phyloP scores from a whole-genome alignment of 2,113 vertebrate genomes.

The Cepphus grylle region DNA sequence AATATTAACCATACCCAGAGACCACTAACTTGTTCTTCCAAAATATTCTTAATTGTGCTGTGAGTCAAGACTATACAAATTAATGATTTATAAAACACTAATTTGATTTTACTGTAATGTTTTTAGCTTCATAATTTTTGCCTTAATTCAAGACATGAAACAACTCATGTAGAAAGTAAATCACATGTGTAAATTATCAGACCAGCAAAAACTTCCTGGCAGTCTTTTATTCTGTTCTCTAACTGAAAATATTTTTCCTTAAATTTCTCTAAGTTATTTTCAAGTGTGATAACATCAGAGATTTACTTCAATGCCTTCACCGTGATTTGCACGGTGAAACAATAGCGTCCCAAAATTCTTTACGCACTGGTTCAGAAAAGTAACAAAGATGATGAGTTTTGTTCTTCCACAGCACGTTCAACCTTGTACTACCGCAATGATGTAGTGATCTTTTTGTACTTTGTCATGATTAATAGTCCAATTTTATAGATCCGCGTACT shows the following conservation, averaged over 20 bases:
- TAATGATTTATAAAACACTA: background rate
- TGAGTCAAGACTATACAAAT: background rate
- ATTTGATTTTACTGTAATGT: background rate
- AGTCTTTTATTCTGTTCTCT: background rate
- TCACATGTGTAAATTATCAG: background rate
- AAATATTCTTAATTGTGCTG: background rate
- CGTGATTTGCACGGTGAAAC: background rate
- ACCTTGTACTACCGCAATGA: background rate
- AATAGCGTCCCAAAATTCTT: background rate
- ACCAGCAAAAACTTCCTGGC: background rate
- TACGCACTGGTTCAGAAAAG: background rate
- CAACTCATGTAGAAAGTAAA: background rate
- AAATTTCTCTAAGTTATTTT: background rate
- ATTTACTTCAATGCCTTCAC: background rate
- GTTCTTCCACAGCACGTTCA: background rate
- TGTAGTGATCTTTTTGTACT: background rate
- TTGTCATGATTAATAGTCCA: constrained; percentile 20
- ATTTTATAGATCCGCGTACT: constrained; percentile 2
- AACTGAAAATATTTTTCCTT: background rate
- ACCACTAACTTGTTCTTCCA: background rate
- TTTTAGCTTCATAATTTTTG: background rate
- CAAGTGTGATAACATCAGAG: background rate
- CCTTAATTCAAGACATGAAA: background rate
- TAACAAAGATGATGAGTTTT: background rate
- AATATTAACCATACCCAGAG: background rate